Percentiles rank a stretch among this genome's conserved stretches.
Conservation (phyloP, 2,797 vertebrate species). For the Orestias chungarensis region DNA sequence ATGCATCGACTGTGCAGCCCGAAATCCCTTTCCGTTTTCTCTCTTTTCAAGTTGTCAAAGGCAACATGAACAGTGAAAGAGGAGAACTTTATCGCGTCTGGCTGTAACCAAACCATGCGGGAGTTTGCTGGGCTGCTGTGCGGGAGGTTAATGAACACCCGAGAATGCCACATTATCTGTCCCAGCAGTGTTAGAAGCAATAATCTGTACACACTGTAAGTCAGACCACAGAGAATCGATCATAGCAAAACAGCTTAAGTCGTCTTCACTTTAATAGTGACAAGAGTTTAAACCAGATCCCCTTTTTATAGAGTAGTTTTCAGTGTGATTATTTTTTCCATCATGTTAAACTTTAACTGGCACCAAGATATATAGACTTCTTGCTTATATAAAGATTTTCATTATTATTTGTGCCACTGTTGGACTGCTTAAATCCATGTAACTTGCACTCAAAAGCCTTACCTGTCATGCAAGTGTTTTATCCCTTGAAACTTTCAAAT, state of each 20-base stretch:
- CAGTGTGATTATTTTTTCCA: conserved; percentile 13
- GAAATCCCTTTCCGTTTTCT: conserved; percentile 57
- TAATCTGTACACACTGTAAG: conserved; percentile 62
- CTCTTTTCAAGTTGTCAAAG: conserved; percentile 51
- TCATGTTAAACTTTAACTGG: conserved; percentile 10
- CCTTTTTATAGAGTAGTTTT: conserved; percentile 30
- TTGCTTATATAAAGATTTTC: background rate
- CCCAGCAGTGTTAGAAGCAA: conserved; percentile 66
- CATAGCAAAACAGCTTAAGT: conserved; percentile 58
- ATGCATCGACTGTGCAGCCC: conserved; percentile 44
- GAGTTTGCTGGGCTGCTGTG: conserved; percentile 63
- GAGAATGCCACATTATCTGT: conserved; percentile 71
- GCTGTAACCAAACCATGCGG: conserved; percentile 62
- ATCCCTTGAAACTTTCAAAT: background rate
- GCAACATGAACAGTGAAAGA: conserved; percentile 38
- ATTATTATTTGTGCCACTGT: background rate
- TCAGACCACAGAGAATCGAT: conserved; percentile 56
- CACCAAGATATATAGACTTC: background rate
- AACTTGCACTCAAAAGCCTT: background rate
- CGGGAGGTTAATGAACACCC: conserved; percentile 69
- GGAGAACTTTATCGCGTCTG: conserved; percentile 53
- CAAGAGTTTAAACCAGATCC: conserved; percentile 37
- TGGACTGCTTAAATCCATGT: background rate
- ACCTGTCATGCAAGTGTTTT: background rate
- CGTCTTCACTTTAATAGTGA: conserved; percentile 57